phyloP scores from a whole-genome alignment of 1,140 invertebrate species.

The Laodelphax striatellus region DNA sequence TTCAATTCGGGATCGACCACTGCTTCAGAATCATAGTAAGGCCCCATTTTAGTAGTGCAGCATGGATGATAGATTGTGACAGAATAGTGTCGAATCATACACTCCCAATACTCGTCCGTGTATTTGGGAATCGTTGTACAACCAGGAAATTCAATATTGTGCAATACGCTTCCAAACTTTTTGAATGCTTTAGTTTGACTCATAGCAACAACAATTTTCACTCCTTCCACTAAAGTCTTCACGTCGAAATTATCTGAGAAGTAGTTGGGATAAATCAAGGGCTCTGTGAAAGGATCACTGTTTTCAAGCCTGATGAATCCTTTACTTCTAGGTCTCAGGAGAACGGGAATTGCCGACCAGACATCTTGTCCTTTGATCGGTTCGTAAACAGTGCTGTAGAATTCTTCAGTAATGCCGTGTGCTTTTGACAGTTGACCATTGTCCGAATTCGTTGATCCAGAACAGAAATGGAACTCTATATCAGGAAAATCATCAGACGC shows the following conservation, averaged over 20 bases:
- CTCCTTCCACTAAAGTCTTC: constrained; percentile 68
- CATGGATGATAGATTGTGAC: constrained; percentile 78
- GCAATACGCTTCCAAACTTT: constrained; percentile 51
- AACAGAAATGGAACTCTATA: constrained; percentile 87
- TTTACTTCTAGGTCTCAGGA: constrained; percentile 56
- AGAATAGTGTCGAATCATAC: constrained; percentile 68
- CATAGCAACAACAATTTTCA: constrained; percentile 61
- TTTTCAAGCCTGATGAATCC: constrained; percentile 69
- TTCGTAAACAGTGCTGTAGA: constrained; percentile 60
- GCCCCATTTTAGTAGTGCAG: constrained; percentile 89
- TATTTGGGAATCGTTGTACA: constrained; percentile 51
- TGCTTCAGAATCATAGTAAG: constrained; percentile 64
- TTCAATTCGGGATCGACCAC: constrained; percentile 75
- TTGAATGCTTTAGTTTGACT: constrained; percentile 60
- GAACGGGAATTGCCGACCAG: constrained; percentile 76
- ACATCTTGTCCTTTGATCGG: constrained; percentile 65
- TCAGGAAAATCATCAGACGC: constrained; percentile 75
- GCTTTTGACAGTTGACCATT: constrained; percentile 73
- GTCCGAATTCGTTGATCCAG: constrained; percentile 78
- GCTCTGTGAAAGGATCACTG: constrained; percentile 78
- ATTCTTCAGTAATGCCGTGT: constrained; percentile 59
- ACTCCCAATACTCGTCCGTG: constrained; percentile 68
- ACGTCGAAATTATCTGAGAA: constrained; percentile 69
- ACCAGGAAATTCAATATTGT: constrained; percentile 53
- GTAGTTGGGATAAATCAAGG: constrained; percentile 87